phyloP scores from a whole-genome alignment of 2,797 vertebrate species.

The Rhabdomys pumilio region DNA sequence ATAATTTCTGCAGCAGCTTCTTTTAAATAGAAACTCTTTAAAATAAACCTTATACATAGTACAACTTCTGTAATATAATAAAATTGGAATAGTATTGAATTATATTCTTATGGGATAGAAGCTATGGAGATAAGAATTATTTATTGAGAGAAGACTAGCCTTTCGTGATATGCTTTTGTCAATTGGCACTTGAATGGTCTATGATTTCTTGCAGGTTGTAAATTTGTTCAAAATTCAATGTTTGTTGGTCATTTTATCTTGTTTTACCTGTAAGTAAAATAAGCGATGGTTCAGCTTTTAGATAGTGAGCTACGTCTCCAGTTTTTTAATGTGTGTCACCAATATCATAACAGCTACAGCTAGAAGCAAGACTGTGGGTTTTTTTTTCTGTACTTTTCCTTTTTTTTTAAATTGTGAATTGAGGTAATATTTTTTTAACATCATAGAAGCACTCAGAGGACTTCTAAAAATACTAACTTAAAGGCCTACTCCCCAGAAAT shows the following conservation, averaged over 20 bases:
- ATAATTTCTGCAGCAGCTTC: not conserved
- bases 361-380: not conserved
- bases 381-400: not conserved
- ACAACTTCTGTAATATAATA: not conserved
- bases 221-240: constrained; percentile 9
- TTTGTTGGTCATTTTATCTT: not conserved
- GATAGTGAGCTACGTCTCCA: not conserved
- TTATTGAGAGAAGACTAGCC: not conserved
- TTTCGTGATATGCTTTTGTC: constrained; percentile 30
- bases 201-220: constrained; percentile 8
- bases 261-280: not conserved
- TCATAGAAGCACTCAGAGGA: not conserved
- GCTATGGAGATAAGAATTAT: not conserved
- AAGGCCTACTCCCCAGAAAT: not conserved
- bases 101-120: not conserved
- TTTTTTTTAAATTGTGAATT: not conserved
- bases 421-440: not conserved
- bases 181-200: not conserved
- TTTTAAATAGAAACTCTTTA: not conserved
- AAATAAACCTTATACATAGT: not conserved
- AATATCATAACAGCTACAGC: not conserved
- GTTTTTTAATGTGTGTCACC: not conserved
- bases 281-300: not conserved
- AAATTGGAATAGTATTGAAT: not conserved
- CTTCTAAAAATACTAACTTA: not conserved